A percentile compares a stretch with the other conserved stretches of the same genome.
phyloP scores from a whole-genome alignment of 1,140 invertebrate species.

The Drosophila azteca region DNA sequence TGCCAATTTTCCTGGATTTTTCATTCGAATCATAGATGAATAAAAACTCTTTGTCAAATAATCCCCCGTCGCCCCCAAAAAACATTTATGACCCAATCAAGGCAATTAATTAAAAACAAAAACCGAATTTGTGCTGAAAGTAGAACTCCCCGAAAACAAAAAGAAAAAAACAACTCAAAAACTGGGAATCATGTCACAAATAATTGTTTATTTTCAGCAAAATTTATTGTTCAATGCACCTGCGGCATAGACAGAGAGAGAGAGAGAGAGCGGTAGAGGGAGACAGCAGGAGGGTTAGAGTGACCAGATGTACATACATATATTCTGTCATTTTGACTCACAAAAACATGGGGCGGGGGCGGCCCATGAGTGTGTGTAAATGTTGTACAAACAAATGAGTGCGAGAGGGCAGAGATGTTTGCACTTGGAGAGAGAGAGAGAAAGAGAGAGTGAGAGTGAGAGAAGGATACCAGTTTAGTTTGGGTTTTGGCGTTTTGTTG shows the following conservation, averaged over 20 bases:
- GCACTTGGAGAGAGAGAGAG: not conserved
- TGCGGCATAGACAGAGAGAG: slow-evolving; percentile 47
- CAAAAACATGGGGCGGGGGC: slow-evolving; percentile 45
- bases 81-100: slow-evolving; percentile 13
- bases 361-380: slow-evolving; percentile 39
- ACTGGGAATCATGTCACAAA: slow-evolving; percentile 45
- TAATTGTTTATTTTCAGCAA: slow-evolving; percentile 72
- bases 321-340: slow-evolving; percentile 32
- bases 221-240: slow-evolving; percentile 73
- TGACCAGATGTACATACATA: slow-evolving; percentile 9
- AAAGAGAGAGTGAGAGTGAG: not conserved
- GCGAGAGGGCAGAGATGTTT: not conserved
- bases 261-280: not conserved
- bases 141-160: slow-evolving; percentile 7
- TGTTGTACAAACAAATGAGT: slow-evolving; percentile 57
- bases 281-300: not conserved
- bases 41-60: not conserved
- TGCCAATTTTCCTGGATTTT: too few species aligned
- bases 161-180: slow-evolving; percentile 8
- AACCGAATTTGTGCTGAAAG: not conserved
- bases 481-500: slow-evolving; percentile 51
- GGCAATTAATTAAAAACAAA: slow-evolving; percentile 25
- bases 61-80: not conserved
- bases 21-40: too few species aligned
- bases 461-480: slow-evolving; percentile 15